These are phyloP conservation scores for Paralichthys olivaceus DNA, from an alignment of 2,113 vertebrate species.

Conservation along the genomic window DNA sequence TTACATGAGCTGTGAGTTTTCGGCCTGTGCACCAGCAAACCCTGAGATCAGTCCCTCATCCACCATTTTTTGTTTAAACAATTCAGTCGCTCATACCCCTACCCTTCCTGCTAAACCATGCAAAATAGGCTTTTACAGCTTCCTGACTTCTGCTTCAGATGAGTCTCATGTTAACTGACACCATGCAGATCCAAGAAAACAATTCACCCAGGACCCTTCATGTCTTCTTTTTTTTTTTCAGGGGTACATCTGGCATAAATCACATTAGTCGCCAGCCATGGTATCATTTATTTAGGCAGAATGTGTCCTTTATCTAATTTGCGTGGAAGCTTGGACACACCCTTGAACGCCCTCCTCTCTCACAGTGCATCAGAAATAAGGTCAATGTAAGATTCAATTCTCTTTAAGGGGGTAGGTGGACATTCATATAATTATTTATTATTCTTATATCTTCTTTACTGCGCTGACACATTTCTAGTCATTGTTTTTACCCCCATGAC, in stretches of 20 bases:
- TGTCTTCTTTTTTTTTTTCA: too few species aligned
- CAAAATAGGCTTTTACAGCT: conserved; percentile 36
- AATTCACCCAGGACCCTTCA: neutral
- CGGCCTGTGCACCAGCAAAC: conserved; percentile 28
- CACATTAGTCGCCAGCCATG: neutral
- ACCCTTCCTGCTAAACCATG: neutral
- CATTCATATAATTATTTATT: neutral
- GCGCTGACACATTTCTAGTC: neutral
- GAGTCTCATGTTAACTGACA: neutral
- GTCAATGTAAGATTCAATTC: conserved; percentile 15
- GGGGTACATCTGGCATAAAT: neutral
- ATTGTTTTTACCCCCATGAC: neutral
- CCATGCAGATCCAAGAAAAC: conserved; percentile 6
- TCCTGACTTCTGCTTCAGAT: conserved; percentile 13
- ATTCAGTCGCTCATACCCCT: conserved; percentile 31
- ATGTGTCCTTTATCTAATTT: conserved; percentile 39
- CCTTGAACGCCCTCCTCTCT: conserved; percentile 41
- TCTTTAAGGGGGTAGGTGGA: neutral
- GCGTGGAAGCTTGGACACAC: conserved; percentile 58
- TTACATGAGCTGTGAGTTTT: conserved; percentile 46
- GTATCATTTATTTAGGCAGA: conserved; percentile 5
- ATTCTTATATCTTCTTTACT: neutral
- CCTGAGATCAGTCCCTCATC: conserved; percentile 33
- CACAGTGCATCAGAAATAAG: conserved; percentile 31
- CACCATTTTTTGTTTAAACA: conserved; percentile 25